phyloP scores from a whole-genome alignment of 2,888 invertebrate species.

The Caenorhabditis sp. region DNA sequence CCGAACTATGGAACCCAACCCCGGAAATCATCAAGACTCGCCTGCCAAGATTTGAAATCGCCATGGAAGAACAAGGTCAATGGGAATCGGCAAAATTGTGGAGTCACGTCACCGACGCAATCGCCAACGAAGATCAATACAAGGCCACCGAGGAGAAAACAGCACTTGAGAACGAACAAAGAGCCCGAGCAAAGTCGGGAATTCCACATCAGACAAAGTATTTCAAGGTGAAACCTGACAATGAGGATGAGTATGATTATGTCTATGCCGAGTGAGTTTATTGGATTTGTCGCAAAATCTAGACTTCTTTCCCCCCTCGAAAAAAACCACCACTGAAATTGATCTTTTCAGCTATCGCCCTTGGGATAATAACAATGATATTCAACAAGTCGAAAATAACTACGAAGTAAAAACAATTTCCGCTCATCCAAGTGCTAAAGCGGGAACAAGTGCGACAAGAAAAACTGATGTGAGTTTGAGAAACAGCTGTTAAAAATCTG shows the following conservation, averaged over 20 bases:
- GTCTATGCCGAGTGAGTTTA: constrained; percentile 78
- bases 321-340: no score
- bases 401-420: constrained; percentile 49
- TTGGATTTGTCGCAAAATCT: not conserved
- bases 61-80: constrained; percentile 80
- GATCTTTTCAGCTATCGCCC: constrained; percentile 77
- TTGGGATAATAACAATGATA: constrained; percentile 87
- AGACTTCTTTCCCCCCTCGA: no score
- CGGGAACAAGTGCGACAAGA: constrained; percentile 4
- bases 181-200: constrained; percentile 75
- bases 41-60: constrained; percentile 82
- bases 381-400: constrained; percentile 81
- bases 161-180: constrained; percentile 79
- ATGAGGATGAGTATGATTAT: constrained; percentile 79
- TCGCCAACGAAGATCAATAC: constrained; percentile 81
- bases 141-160: constrained; percentile 92
- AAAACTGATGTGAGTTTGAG: not conserved
- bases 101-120: constrained; percentile 86
- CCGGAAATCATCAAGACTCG: constrained; percentile 79
- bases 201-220: constrained; percentile 78
- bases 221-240: constrained; percentile 74
- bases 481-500: no score
- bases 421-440: constrained; percentile 21
- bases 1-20: constrained; percentile 79
- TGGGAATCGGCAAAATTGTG: constrained; percentile 88